phyloP scores from a whole-genome alignment of 2,888 invertebrate species.

The Sesamia inferens region DNA sequence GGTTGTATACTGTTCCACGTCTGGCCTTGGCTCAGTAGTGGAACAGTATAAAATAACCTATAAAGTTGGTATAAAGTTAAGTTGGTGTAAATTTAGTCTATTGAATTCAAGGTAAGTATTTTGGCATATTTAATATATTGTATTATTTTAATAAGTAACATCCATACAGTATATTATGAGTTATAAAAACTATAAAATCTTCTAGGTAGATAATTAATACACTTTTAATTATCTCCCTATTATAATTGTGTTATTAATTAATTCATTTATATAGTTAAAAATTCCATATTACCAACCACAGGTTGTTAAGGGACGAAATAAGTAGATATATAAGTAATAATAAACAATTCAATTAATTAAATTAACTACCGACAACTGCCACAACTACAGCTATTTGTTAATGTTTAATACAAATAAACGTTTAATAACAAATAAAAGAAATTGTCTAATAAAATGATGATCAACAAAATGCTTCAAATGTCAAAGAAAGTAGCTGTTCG shows the following conservation, averaged over 20 bases:
- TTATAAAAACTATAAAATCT: neutral
- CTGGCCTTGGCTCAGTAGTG: neutral
- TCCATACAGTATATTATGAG: too few species aligned
- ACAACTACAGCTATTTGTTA: too few species aligned
- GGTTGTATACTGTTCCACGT: too few species aligned
- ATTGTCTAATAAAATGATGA: conserved; percentile 10
- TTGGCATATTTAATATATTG: too few species aligned
- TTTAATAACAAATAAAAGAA: conserved; percentile 29
- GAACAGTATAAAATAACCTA: neutral
- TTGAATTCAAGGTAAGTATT: neutral
- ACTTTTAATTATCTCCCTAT: conserved; percentile 3
- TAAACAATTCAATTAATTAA: too few species aligned
- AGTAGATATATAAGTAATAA: neutral
- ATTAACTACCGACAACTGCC: too few species aligned
- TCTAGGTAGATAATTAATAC: neutral
- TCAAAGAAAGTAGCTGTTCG: conserved; percentile 55
- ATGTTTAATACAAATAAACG: too few species aligned
- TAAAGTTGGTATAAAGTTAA: neutral
- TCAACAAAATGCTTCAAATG: conserved; percentile 44
- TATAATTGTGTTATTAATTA: neutral
- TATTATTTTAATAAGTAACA: neutral
- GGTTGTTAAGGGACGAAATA: conserved; percentile 1
- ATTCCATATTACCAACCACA: neutral
- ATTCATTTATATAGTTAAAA: neutral
- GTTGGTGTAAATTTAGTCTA: too few species aligned